phyloP scores from a whole-genome alignment of 2,797 vertebrate species.

The Lophotriccus pileatus region DNA sequence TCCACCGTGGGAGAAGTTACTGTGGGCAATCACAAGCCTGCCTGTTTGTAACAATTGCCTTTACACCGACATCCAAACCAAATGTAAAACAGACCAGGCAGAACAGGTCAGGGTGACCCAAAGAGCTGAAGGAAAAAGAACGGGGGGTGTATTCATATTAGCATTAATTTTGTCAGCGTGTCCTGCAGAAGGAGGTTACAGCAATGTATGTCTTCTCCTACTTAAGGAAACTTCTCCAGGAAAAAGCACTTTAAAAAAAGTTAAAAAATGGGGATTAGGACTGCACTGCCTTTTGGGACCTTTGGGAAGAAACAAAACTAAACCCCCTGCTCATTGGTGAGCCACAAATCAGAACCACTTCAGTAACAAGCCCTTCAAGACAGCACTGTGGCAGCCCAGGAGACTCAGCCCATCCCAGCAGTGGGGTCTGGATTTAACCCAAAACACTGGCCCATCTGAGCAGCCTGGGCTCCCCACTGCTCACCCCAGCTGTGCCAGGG shows the following conservation, averaged over 20 bases:
- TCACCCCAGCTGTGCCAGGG: not conserved
- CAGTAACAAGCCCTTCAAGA: not conserved
- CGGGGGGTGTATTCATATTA: not conserved
- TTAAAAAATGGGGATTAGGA: not conserved
- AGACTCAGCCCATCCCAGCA: not conserved
- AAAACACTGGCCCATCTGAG: not conserved
- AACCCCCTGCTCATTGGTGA: not conserved
- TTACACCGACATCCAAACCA: slow-evolving; percentile 74
- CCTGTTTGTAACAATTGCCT: slow-evolving; percentile 71
- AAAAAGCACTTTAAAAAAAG: slow-evolving; percentile 17
- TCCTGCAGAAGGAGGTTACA: slow-evolving; percentile 51
- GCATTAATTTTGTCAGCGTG: slow-evolving; percentile 63
- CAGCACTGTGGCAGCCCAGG: not conserved
- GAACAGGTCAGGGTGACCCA: slow-evolving; percentile 76
- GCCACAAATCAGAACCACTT: not conserved
- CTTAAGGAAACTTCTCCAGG: slow-evolving; percentile 40
- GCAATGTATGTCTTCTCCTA: slow-evolving; percentile 34
- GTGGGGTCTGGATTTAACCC: not conserved
- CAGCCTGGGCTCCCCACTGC: not conserved
- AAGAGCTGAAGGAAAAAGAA: slow-evolving; percentile 17
- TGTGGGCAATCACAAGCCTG: slow-evolving; percentile 54
- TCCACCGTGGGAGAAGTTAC: slow-evolving; percentile 57
- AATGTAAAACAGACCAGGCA: slow-evolving; percentile 73
- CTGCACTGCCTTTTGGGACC: not conserved
- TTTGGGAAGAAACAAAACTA: not conserved